A percentile compares a stretch with the other conserved stretches of the same genome.
These are phyloP conservation scores for Temnothorax curvispinosus DNA, from an alignment of 1,140 invertebrate species.

Conservation along the genomic window DNA sequence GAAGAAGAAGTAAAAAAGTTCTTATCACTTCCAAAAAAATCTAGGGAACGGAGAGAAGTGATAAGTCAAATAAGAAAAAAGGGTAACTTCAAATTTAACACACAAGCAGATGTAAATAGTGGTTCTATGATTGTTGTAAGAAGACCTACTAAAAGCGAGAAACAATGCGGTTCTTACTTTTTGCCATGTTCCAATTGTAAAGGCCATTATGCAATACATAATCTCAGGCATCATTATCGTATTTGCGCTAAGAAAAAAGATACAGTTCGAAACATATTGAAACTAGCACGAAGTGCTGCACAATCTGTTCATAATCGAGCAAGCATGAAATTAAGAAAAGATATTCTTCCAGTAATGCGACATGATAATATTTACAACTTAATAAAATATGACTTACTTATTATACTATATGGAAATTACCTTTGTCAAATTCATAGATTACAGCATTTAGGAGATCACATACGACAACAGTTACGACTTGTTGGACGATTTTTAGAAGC, in stretches of 20 bases:
- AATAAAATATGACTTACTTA: neutral
- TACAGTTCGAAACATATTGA: neutral
- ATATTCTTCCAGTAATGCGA: neutral
- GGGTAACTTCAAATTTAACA: too few relatives aligned
- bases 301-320: constrained; percentile 13
- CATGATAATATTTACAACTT: neutral
- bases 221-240: constrained; percentile 1
- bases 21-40: neutral
- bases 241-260: neutral
- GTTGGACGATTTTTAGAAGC: neutral
- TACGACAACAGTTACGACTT: neutral
- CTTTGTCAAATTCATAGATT: neutral
- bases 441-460: neutral
- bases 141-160: neutral
- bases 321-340: neutral
- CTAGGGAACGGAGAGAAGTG: too few relatives aligned
- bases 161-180: neutral
- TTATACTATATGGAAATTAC: neutral
- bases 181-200: neutral
- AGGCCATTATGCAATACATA: neutral
- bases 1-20: neutral
- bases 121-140: constrained; percentile 6
- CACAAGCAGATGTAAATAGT: neutral
- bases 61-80: too few relatives aligned
- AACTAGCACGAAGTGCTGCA: neutral